Evolutionary conservation across 2,113 vertebrate species (phyloP).

Genomic region (Oxyura jamaicensis): DNA sequence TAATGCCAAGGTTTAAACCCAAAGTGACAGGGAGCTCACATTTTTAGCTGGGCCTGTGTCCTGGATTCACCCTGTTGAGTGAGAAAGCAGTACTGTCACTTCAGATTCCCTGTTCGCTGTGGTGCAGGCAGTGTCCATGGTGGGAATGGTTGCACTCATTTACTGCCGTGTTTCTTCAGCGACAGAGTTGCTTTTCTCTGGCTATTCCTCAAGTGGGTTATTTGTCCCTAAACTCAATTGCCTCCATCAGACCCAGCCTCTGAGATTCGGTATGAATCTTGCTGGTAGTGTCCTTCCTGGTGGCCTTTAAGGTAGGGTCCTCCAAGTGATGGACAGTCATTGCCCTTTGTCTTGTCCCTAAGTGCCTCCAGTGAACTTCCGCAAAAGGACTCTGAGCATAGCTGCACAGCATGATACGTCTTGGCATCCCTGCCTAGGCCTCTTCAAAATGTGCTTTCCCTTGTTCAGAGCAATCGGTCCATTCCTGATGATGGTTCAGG

Average conservation of each 20-base stretch:
- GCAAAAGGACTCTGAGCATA: not conserved
- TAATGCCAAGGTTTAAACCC: not conserved
- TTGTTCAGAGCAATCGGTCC: slow-evolving; percentile 64
- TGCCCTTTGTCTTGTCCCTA: slow-evolving; percentile 43
- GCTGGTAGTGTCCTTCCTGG: not conserved
- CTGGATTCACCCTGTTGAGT: not conserved
- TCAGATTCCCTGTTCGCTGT: not conserved
- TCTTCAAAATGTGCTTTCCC: slow-evolving; percentile 61
- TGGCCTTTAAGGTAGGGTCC: not conserved
- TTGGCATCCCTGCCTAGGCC: slow-evolving; percentile 59
- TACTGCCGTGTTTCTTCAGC: accelerated
- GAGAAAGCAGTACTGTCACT: slow-evolving; percentile 22
- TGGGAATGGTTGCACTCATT: not conserved
- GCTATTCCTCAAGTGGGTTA: not conserved
- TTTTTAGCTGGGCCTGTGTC: slow-evolving; percentile 39
- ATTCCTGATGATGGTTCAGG: slow-evolving; percentile 57
- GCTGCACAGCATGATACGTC: slow-evolving; percentile 29
- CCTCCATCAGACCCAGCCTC: not conserved
- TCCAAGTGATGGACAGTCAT: not conserved
- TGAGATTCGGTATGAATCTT: accelerated
- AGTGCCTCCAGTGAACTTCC: slow-evolving; percentile 33
- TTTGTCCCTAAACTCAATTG: not conserved
- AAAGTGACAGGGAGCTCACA: not conserved
- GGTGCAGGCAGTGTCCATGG: slow-evolving; percentile 3
- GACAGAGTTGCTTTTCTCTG: not conserved